Evolutionary conservation across 1,140 invertebrate species (phyloP).

Genomic region (Caenorhabditis brenneri): DNA sequence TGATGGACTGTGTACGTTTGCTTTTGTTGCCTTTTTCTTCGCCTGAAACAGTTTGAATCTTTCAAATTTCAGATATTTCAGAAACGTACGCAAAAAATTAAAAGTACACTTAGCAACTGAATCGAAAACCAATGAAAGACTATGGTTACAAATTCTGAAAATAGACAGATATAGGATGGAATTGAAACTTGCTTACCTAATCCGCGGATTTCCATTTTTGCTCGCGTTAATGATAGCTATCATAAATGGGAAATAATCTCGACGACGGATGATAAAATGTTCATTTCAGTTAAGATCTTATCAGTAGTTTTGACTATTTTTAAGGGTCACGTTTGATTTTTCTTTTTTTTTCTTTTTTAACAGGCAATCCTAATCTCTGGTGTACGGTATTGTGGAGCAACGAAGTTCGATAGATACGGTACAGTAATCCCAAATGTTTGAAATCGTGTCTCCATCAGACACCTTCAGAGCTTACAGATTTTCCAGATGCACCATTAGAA

Average conservation of each 20-base stretch:
- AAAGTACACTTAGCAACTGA: not conserved
- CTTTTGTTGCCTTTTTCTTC: not conserved
- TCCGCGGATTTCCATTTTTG: not conserved
- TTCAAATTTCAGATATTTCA: not conserved
- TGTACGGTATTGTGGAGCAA: no score
- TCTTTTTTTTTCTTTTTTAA: no score
- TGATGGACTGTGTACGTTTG: no score
- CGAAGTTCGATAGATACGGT: no score
- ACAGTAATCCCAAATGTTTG: no score
- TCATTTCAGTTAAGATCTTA: not conserved
- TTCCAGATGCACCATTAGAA: no score
- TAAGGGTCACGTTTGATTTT: not conserved
- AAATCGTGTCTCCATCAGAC: no score
- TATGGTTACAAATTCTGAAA: slow-evolving; percentile 2
- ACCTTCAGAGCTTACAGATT: no score
- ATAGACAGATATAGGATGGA: not conserved
- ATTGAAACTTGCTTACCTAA: not conserved
- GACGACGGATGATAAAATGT: not conserved
- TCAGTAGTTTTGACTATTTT: not conserved
- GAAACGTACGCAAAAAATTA: slow-evolving; percentile 8
- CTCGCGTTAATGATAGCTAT: not conserved
- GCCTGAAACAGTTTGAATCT: not conserved
- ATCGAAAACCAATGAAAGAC: not conserved
- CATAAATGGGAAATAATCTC: not conserved
- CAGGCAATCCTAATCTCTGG: no score